These are phyloP conservation scores for Agrypnus murinus DNA, from an alignment of 2,888 invertebrate genomes.

Conservation along the genomic window DNA sequence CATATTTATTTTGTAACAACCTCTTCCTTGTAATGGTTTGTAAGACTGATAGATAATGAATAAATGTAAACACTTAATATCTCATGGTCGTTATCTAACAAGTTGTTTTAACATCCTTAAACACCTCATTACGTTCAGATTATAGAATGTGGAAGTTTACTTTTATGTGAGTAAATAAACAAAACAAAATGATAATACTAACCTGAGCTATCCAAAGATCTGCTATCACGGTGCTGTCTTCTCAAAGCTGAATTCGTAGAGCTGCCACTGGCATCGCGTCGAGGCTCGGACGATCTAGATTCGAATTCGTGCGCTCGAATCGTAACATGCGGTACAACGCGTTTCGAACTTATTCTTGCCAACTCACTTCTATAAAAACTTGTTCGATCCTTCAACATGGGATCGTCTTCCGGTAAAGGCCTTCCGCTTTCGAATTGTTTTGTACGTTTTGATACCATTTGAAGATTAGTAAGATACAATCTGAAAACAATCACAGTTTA, in stretches of 20 bases:
- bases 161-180: background rate
- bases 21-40: background rate
- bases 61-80: slow-evolving; percentile 7
- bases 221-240: slow-evolving; percentile 72
- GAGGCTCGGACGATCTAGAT: slow-evolving; percentile 71
- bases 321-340: slow-evolving; percentile 84
- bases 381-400: slow-evolving; percentile 76
- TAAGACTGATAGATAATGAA: background rate
- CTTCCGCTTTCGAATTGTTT: slow-evolving; percentile 82
- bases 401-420: slow-evolving; percentile 74
- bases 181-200: no score
- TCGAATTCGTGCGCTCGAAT: slow-evolving; percentile 84
- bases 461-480: slow-evolving; percentile 71
- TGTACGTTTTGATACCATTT: slow-evolving; percentile 83
- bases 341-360: slow-evolving; percentile 77
- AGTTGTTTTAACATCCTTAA: background rate
- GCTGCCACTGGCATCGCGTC: slow-evolving; percentile 62
- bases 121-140: background rate
- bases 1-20: background rate
- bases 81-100: slow-evolving; percentile 11
- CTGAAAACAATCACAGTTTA: slow-evolving; percentile 55
- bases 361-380: slow-evolving; percentile 81
- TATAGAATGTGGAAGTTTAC: slow-evolving; percentile 11
- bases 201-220: slow-evolving; percentile 75
- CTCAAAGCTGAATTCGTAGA: slow-evolving; percentile 60